Conservation (phyloP, 1,140 invertebrate genomes). For the Ooceraea biroi region DNA sequence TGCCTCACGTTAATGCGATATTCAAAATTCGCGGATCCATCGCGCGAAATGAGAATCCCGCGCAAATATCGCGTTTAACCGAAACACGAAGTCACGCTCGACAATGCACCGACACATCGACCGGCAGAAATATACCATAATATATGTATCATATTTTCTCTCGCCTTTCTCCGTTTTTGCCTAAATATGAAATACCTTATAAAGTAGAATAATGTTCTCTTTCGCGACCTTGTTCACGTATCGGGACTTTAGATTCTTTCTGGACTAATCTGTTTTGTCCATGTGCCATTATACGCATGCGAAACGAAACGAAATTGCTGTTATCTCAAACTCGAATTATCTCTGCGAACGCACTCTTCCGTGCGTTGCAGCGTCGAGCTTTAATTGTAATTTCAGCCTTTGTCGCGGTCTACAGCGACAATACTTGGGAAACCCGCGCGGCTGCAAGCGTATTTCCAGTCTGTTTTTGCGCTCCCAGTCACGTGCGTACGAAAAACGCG, state of each 20-base stretch:
- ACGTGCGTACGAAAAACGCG: constrained; percentile 60
- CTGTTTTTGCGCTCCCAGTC: constrained; percentile 52
- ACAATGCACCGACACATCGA: neutral
- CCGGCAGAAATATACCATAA: neutral
- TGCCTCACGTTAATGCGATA: constrained; percentile 60
- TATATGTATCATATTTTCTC: neutral
- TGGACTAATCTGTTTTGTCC: constrained; percentile 26
- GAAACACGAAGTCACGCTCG: constrained; percentile 4
- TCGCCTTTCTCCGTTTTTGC: neutral
- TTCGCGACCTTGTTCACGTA: neutral
- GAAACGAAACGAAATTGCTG: constrained; percentile 29
- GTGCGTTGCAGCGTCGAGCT: constrained; percentile 40
- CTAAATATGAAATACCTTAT: neutral
- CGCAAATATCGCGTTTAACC: constrained; percentile 33
- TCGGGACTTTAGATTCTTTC: neutral
- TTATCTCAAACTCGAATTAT: constrained; percentile 57
- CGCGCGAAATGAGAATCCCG: constrained; percentile 15
- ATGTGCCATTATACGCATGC: constrained; percentile 4
- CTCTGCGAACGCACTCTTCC: constrained; percentile 44
- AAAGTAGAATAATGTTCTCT: neutral
- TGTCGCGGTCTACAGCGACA: constrained; percentile 51
- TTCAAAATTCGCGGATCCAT: constrained; percentile 52
- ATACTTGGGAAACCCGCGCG: constrained; percentile 42
- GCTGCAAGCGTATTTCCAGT: constrained; percentile 44
- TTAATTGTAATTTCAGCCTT: constrained; percentile 64